Base-by-base conservation (phyloP, 2,113 vertebrate species). In the Pterocles burchelli region DNA sequence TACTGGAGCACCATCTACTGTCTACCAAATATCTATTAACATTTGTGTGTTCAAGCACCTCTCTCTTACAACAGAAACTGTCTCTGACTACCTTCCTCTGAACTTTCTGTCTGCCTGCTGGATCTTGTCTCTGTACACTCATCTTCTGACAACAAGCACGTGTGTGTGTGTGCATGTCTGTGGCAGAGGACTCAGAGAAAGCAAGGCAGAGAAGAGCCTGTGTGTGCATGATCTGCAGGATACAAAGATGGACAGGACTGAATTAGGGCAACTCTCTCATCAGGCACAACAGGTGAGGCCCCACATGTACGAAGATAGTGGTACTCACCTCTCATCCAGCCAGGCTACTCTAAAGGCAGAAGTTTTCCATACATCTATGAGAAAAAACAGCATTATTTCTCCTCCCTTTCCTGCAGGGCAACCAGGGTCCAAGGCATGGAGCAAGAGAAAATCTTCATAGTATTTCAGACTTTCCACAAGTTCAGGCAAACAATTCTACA, bases 1-100 rank as follows among this genome's bases (percentile, higher is more conserved):
- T 26, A 70, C 36, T 55, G 86, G 83, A 97, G 75, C 90, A 96
- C 81, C 81, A 90, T 81, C 86, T 95, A 34, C 57, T 91, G 87
- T 81, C 77, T 84, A 55, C 13, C 29, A 81, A 89, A 62, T 43
- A 75, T 34, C 34, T 74, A 38, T 89, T 75, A 84, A 76, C 18
- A 57, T 1, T 1, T 2, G 2, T 51, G 16, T 45, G 15, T 55
- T 63, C 45, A 85, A 89, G 16, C 4, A 33, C 17, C 29, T 72
- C 13, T 55, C 16, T 62, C 33, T 81, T 62, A 19, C 43, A 63
- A 5, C 15, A 59, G 67, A 89, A 74, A 17, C 9, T 48, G 7
- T 48, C 16, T 57, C 38, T 88, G 33, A 76, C 1, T 12, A 62
- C 4, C 15, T 58, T 61, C 21, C 34, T 66, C 43, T 67, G 38